Base-by-base conservation (phyloP, 2,113 vertebrate species). In the Kryptolebias marmoratus region DNA sequence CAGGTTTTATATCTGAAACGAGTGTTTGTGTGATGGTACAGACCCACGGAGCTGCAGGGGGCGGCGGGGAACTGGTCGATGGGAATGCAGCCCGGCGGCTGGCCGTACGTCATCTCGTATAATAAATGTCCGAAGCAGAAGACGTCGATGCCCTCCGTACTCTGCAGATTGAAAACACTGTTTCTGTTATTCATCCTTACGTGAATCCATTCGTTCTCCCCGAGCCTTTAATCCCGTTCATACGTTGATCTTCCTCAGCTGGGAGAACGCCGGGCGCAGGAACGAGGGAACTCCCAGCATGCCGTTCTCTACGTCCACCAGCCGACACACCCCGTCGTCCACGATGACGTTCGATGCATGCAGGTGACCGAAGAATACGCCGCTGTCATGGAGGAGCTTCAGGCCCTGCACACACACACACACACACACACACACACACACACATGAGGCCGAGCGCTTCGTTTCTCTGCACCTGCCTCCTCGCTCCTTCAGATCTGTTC, bases 41-140 rank as follows among this genome's bases (percentile, higher is more conserved):
- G 78, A 98, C 97, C 96, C 75, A 98, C 93, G 77, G 94, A 87
- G 28, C 93, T 75, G 68, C 94, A 95, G 0, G 96, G 95, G 14
- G 92, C 94, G 31, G 94, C 89, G 16, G 96, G 95, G 75, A 93
- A 97, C 59, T 88, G 93, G 66, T 98, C 96, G 1, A 97, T 85
- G 5, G 98, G 97, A 56, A 97, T 84, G 0, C 83, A 82, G 80
- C 97, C 97, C 0, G 97, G 97, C 0, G 96, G 97, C 45, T 93
- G 93, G 30, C 97, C 98, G 0, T 97, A 99, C 0, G 95, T 96
- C 95, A 99, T 98, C 94, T 99, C 98, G 73, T 97, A 98, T 2
- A 99, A 88, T 87, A 98, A 93, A 81, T 97, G 95, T 60, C 98
- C 98, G 70, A 99, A 99, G 80, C 95, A 96, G 82, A 96, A 95